These are phyloP conservation scores for Oryctes rhinoceros DNA, from an alignment of 1,140 invertebrate genomes.

Conservation along the genomic window DNA sequence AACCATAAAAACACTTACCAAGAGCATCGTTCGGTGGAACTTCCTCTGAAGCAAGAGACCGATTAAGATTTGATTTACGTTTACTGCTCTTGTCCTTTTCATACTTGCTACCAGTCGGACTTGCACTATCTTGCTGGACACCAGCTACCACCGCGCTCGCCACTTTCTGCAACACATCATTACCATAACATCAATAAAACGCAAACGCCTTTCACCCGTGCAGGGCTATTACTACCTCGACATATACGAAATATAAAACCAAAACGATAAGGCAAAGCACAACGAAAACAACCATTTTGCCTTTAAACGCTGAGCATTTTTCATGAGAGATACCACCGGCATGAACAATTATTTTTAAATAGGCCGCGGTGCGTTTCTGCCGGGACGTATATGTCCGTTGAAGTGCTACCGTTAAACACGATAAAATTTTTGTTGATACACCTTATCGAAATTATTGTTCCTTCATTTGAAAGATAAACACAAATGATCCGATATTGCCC, in stretches of 20 bases:
- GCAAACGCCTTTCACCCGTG: neutral
- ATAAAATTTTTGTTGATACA: slow-evolving; percentile 24
- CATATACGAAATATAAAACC: neutral
- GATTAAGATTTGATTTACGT: slow-evolving; percentile 72
- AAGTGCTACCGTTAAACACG: slow-evolving; percentile 7
- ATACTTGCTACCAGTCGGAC: slow-evolving; percentile 42
- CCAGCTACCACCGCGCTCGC: neutral
- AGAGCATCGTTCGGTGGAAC: slow-evolving; percentile 60
- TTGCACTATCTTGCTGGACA: neutral
- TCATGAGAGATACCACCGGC: neutral
- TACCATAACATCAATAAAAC: slow-evolving; percentile 4
- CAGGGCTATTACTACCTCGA: neutral
- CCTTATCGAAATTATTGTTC: slow-evolving; percentile 32
- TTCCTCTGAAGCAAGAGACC: slow-evolving; percentile 66
- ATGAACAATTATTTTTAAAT: slow-evolving; percentile 6
- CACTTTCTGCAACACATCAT: slow-evolving; percentile 26
- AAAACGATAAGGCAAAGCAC: slow-evolving; percentile 2
- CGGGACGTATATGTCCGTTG: slow-evolving; percentile 2
- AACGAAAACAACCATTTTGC: neutral
- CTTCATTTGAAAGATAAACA: slow-evolving; percentile 11
- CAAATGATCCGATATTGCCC: neutral
- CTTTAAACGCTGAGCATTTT: neutral
- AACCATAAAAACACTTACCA: slow-evolving; percentile 46
- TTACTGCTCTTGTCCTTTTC: slow-evolving; percentile 72
- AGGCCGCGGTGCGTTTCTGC: neutral